These are phyloP conservation scores for Xyrichtys novacula DNA, from an alignment of 2,797 vertebrate species.

Conservation along the genomic window DNA sequence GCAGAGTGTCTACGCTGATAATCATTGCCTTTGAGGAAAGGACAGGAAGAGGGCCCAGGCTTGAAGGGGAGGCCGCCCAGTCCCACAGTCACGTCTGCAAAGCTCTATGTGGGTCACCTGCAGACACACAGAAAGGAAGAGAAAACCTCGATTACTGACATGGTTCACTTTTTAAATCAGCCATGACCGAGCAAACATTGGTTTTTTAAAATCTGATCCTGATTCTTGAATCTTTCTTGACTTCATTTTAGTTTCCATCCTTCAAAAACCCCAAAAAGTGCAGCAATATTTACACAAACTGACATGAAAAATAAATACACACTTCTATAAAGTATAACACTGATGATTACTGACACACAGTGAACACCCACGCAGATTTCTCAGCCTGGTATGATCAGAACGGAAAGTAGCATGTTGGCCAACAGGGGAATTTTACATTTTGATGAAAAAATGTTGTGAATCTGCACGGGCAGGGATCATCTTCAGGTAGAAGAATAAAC, in stretches of 20 bases:
- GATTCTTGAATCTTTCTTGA: not conserved
- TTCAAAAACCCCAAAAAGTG: no score
- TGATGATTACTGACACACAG: no score
- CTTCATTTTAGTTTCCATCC: not conserved
- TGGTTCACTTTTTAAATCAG: conserved; percentile 28
- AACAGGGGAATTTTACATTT: not conserved
- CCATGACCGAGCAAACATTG: conserved; percentile 35
- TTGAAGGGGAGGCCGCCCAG: conserved; percentile 59
- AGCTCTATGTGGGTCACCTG: conserved; percentile 83
- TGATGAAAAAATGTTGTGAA: conserved; percentile 19
- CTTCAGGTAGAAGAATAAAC: conserved; percentile 64
- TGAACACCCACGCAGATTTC: conserved; percentile 38
- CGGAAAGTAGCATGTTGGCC: conserved; percentile 8
- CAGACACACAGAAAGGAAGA: conserved; percentile 63
- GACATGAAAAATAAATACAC: not conserved
- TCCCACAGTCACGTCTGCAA: conserved; percentile 78
- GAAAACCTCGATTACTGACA: conserved; percentile 41
- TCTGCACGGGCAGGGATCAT: conserved; percentile 33
- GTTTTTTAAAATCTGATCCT: conserved; percentile 37
- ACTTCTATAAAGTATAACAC: no score
- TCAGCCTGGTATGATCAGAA: conserved; percentile 18
- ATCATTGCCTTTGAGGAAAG: conserved; percentile 55
- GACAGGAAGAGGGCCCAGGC: conserved; percentile 52
- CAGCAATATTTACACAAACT: no score
- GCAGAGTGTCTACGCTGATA: conserved; percentile 49